Base-by-base conservation (phyloP, 2,113 vertebrate genomes). In the Colinus virginianus region DNA sequence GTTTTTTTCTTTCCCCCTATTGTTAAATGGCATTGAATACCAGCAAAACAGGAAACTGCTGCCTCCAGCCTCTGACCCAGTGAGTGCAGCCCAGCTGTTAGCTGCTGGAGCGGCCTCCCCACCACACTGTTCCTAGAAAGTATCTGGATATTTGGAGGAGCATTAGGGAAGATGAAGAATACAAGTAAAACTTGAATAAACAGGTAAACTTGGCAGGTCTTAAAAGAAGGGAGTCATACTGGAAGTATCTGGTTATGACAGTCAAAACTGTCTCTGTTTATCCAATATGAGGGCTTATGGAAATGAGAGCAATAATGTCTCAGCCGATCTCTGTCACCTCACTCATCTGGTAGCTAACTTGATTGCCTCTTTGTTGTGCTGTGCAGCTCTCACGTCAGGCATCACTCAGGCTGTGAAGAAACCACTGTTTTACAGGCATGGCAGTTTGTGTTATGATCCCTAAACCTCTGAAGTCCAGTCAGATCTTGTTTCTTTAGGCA, bases 21-120 rank as follows among this genome's bases (percentile, higher is more conserved):
- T 98, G 97, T 98, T 97, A 96, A 96, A 93, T 93, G 95, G 96
- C 97, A 97, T 96, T 97, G 97, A 97, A 92, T 74, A 70, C 87
- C 49, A 88, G 95, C 97, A 98, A 98, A 97, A 97, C 97, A 98
- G 98, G 98, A 98, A 98, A 96, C 92, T 0, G 42, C 94, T 96
- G 97, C 96, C 96, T 97, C 69, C 81, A 91, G 94, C 87, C n/a
- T 38, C 95, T 94, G 91, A 96, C 87, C 87, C 49, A 74, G 72
- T 21, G 8, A 93, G 69, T 63, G 79, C 90, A 32, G 67, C 61
- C 63, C 87, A 92, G 94, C 89, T 92, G 96, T 85, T 94, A 85
- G 89, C 74, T 87, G 90, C 38, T 83, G 90, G 56, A 90, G 88
- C 5, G 45, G 94, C 88, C 87, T 85, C 87, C n/a, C 56, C 68